Evolutionary conservation across 2,113 vertebrate species (phyloP).

Genomic region (Chloroceryle aenea): DNA sequence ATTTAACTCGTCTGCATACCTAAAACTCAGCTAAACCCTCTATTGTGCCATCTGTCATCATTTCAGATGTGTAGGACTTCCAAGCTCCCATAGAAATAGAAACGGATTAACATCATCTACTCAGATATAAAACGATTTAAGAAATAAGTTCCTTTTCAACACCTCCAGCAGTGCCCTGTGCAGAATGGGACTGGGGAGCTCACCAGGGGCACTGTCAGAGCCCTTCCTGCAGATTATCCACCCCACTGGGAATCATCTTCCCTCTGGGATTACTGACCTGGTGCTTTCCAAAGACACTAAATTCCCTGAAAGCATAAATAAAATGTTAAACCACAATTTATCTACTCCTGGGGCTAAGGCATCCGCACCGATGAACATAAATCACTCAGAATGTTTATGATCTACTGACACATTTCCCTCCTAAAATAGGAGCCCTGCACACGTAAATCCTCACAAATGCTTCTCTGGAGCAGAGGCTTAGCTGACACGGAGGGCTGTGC

Average conservation of each 20-base stretch:
- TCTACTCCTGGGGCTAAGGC: background rate
- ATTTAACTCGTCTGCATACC: slow-evolving; percentile 59
- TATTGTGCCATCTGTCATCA: slow-evolving; percentile 50
- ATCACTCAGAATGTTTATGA: background rate
- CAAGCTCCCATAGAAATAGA: slow-evolving; percentile 12
- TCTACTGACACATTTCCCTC: slow-evolving; percentile 22
- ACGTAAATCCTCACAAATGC: background rate
- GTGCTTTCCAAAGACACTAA: background rate
- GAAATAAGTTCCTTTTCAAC: background rate
- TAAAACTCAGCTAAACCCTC: slow-evolving; percentile 46
- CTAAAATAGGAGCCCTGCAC: background rate
- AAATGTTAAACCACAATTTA: background rate
- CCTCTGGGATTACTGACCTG: background rate
- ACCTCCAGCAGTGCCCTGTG: background rate
- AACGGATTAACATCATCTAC: slow-evolving; percentile 16
- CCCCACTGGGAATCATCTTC: background rate
- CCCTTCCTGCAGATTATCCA: rapidly evolving
- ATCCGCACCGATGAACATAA: rapidly evolving
- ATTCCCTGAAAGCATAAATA: background rate
- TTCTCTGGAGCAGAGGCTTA: rapidly evolving
- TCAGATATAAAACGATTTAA: slow-evolving; percentile 23
- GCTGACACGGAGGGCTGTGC: rapidly evolving
- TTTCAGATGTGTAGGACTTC: slow-evolving; percentile 17
- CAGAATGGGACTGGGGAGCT: rapidly evolving
- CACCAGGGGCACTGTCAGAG: background rate